A percentile compares a stretch with the other conserved stretches of the same genome.
These are phyloP conservation scores for Pterois miles DNA, from an alignment of 2,797 vertebrate genomes.

Conservation along the genomic window DNA sequence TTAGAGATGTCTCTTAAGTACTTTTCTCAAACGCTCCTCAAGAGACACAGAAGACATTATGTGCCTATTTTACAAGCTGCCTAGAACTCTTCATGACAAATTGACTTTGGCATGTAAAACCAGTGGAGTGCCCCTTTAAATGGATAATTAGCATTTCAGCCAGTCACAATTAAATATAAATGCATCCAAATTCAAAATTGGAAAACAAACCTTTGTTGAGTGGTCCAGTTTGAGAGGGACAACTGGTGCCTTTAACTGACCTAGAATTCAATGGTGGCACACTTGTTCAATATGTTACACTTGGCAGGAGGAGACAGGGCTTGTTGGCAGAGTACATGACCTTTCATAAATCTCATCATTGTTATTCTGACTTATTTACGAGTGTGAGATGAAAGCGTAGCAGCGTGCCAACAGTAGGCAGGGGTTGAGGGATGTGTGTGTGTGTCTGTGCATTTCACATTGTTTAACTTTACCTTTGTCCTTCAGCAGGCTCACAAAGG, in stretches of 20 bases:
- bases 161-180: neutral
- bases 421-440: neutral
- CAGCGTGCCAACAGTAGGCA: slow-evolving; percentile 21
- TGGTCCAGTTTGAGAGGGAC: neutral
- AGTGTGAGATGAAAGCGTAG: slow-evolving; percentile 47
- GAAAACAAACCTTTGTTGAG: neutral
- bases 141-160: neutral
- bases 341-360: slow-evolving; percentile 49
- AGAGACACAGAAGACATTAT: neutral
- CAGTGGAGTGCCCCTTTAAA: neutral
- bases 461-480: slow-evolving; percentile 58
- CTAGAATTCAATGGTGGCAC: slow-evolving; percentile 11
- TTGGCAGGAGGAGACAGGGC: neutral
- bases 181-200: neutral
- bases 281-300: slow-evolving; percentile 1
- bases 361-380: slow-evolving; percentile 54
- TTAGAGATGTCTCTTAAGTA: neutral
- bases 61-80: neutral
- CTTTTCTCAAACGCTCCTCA: neutral
- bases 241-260: slow-evolving; percentile 21
- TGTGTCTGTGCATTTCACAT: slow-evolving; percentile 10
- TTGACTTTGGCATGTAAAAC: neutral
- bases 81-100: neutral
- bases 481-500: slow-evolving; percentile 30
- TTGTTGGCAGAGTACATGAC: slow-evolving; percentile 4